Evolutionary conservation across 2,797 vertebrate species (phyloP), one percentile per base, ranked within the genome.

Genomic region (Podarcis siculus): DNA sequence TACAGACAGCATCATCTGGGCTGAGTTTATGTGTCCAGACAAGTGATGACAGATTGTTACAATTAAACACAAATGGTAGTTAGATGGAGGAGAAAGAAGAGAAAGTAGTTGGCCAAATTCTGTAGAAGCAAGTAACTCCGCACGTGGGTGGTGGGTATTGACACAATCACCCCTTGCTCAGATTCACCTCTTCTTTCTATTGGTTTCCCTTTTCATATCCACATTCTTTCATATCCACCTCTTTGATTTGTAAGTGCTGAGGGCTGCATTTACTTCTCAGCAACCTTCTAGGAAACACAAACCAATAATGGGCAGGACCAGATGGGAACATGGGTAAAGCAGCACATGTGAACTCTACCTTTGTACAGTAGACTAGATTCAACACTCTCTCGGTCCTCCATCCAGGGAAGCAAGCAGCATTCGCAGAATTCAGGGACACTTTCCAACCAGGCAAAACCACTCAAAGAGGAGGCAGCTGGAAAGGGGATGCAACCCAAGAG

Each of bases 21-120:
- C 49, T 81, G 12, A 45, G 2, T 87, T 92, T 90, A 76, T 88
- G 3, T 23, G 79, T 39, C 86, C 73, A 89, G 88, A 90, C 71
- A n/a, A 66, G 0, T 21, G 81, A 84, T 83, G 71, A 72, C 0
- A 88, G 7, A 61, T 2, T 30, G 42, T 8, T 92, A 58, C 80
- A 77, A 81, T 15, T 83, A 79, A 69, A 49, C 23, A 19, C 61
- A 83, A 87, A 58, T 0, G 1, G 8, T 89, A 39, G 72, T 84
- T 79, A 77, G 67, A 66, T 58, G 8, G 89, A 87, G 45, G 89
- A 78, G 15, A 3, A 77, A 15, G 19, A 90, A 73, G 72, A n/a
- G 1, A 2, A 88, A 90, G 61, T 17, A 5, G 76, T 0, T 77
- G 45, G 76, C 17, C 13, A 6, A 75, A 5, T 58, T 91, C 86